A percentile compares a stretch with the other conserved stretches of the same genome.
phyloP scores from a whole-genome alignment of 2,113 vertebrate species.

The Microcebus tavaratra region DNA sequence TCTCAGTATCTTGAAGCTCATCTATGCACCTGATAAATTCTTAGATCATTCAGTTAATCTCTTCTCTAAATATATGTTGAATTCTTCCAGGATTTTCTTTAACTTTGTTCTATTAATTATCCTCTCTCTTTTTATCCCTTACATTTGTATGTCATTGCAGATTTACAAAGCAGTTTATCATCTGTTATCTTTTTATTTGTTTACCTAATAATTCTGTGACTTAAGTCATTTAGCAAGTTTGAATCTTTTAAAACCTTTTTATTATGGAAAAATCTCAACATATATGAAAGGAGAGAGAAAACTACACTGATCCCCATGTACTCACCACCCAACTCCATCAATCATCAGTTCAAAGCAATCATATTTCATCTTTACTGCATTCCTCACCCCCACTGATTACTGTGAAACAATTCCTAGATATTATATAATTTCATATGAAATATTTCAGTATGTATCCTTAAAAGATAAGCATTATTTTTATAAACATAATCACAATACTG shows the following conservation, averaged over 20 bases:
- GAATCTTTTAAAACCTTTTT: constrained; percentile 28
- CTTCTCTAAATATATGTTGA: not conserved
- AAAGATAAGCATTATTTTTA: not conserved
- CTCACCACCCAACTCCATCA: not conserved
- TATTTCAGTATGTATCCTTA: not conserved
- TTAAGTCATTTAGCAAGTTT: constrained; percentile 23
- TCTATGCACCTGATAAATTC: not conserved
- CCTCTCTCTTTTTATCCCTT: not conserved
- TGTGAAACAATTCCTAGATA: constrained; percentile 31
- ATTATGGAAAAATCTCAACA: not conserved
- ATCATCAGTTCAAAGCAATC: not conserved
- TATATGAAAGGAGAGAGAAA: not conserved
- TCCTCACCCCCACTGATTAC: not conserved
- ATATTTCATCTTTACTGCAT: not conserved
- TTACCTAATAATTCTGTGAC: not conserved
- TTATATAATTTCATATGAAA: not conserved
- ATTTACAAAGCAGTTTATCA: constrained; percentile 5
- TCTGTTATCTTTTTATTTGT: not conserved
- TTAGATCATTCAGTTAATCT: not conserved
- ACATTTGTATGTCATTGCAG: not conserved
- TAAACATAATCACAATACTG: not conserved
- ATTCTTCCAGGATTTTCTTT: not conserved
- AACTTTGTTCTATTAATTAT: not conserved
- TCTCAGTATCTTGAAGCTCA: not conserved
- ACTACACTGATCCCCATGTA: not conserved